A percentile compares a stretch with the other conserved stretches of the same genome.
These are phyloP conservation scores for Lanius ludovicianus DNA, from an alignment of 2,113 vertebrate genomes.

Conservation along the genomic window DNA sequence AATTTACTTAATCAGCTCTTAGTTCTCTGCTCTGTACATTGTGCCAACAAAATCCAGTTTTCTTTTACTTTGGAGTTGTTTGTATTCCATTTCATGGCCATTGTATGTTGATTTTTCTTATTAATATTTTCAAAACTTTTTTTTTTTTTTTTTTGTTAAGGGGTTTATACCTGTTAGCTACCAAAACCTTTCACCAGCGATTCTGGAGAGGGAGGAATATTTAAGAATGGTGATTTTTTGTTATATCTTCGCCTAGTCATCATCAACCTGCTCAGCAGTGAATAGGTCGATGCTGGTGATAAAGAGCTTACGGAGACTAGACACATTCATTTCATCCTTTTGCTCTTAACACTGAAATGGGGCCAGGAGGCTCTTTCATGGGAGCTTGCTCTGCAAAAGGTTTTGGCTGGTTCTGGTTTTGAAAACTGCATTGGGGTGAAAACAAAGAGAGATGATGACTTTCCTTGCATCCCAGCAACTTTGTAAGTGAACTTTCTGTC, in stretches of 20 bases:
- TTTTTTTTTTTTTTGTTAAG: not conserved
- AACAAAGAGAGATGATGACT: not conserved
- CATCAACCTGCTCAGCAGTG: not conserved
- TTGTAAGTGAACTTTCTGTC: not conserved
- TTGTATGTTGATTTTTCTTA: not conserved
- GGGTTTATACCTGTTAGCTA: not conserved
- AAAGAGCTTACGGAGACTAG: not conserved
- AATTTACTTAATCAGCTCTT: conserved; percentile 52
- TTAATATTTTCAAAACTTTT: not conserved
- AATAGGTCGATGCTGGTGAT: not conserved
- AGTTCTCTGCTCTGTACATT: not conserved
- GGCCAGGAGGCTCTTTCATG: not conserved
- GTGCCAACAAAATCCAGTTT: conserved; percentile 15
- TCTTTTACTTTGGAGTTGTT: not conserved
- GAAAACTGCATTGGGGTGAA: not conserved
- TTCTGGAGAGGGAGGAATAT: not conserved
- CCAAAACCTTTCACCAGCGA: not conserved
- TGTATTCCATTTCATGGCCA: not conserved
- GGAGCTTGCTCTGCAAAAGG: not conserved
- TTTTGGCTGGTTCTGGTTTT: not conserved
- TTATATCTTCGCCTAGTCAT: not conserved
- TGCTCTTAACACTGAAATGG: not conserved
- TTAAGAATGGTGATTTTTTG: not conserved
- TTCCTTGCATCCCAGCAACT: not conserved
- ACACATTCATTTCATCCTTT: conserved; percentile 8